Evolutionary conservation across 2,113 vertebrate species (phyloP).

Genomic region (Bubo bubo): DNA sequence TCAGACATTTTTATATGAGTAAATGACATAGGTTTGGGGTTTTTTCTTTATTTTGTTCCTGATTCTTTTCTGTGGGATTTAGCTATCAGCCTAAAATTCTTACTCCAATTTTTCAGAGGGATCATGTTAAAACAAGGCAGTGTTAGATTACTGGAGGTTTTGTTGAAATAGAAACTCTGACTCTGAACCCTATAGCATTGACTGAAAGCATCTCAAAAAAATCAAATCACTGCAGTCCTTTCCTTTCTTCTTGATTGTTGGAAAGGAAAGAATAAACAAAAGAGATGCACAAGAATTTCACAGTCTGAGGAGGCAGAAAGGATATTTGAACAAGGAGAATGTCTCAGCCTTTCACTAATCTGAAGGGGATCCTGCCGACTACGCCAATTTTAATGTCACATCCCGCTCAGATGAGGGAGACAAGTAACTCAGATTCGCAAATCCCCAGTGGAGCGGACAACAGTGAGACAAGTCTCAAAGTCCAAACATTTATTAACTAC

Average conservation of each 20-base stretch:
- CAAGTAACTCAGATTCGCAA: too few species aligned
- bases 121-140: neutral
- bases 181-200: neutral
- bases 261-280: neutral
- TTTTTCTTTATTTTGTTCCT: neutral
- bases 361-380: neutral
- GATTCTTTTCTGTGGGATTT: neutral
- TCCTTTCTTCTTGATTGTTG: neutral
- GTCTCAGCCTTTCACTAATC: neutral
- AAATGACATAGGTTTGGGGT: accelerated
- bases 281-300: neutral
- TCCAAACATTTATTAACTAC: too few species aligned
- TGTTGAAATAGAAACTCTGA: neutral
- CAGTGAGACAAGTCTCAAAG: too few species aligned
- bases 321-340: neutral
- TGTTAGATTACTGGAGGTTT: neutral
- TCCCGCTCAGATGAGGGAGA: too few species aligned
- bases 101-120: neutral
- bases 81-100: neutral
- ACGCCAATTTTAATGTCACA: too few species aligned
- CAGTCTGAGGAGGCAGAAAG: neutral
- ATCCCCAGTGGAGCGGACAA: too few species aligned
- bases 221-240: neutral
- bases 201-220: neutral
- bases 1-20: neutral